A percentile compares a stretch with the other conserved stretches of the same genome.
phyloP scores from a whole-genome alignment of 2,888 invertebrate species.

The Ecdyonurus torrentis region DNA sequence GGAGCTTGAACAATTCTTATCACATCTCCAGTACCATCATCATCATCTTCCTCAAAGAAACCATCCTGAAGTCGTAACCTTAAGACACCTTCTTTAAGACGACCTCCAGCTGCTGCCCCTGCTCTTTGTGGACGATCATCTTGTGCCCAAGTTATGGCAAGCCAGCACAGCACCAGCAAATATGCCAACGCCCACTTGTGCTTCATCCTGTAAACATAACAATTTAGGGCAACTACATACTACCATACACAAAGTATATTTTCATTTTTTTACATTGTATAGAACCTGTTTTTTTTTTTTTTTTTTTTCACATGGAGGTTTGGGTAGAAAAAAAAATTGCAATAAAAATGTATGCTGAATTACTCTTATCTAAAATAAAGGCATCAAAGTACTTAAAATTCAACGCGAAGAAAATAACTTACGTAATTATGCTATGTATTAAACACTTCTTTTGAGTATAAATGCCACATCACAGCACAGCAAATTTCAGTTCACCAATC shows the following conservation, averaged over 20 bases:
- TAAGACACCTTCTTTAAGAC: background rate
- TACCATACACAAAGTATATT: too few relatives aligned
- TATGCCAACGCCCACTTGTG: background rate
- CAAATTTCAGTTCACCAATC: background rate
- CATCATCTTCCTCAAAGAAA: slow-evolving; percentile 4
- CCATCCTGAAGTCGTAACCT: background rate
- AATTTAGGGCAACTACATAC: too few relatives aligned
- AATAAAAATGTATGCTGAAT: too few relatives aligned
- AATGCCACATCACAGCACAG: background rate
- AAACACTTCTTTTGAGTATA: background rate
- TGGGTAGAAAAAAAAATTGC: too few relatives aligned
- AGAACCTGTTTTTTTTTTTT: too few relatives aligned
- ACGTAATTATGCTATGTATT: background rate
- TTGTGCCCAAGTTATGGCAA: background rate
- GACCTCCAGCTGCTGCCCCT: background rate
- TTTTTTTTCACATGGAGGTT: too few relatives aligned
- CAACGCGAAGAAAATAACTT: too few relatives aligned
- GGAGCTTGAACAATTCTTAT: slow-evolving; percentile 21
- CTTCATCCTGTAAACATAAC: background rate
- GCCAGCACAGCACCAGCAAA: background rate
- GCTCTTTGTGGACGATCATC: background rate
- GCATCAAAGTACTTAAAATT: too few relatives aligned
- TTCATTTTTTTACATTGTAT: too few relatives aligned
- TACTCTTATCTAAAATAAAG: too few relatives aligned
- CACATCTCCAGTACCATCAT: slow-evolving; percentile 7